Conservation (phyloP, 2,113 vertebrate species). For the Corythoichthys intestinalis region DNA sequence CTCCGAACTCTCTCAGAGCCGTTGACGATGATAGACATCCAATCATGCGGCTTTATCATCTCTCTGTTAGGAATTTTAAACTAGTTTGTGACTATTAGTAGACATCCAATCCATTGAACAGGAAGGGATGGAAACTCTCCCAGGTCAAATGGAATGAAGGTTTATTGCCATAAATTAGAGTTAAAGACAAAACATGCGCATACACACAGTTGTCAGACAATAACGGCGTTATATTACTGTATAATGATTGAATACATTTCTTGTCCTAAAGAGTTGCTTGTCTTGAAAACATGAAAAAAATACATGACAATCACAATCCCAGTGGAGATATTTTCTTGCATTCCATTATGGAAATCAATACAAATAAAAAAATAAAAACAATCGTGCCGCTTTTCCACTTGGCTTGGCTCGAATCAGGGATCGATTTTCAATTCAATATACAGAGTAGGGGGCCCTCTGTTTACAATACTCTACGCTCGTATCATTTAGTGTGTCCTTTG, state of each 20-base stretch:
- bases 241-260: not conserved
- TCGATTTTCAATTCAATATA: not conserved
- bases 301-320: not conserved
- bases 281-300: not conserved
- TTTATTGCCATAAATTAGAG: too few species aligned
- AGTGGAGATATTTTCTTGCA: not conserved
- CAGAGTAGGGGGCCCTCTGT: not conserved
- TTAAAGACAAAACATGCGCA: conserved; percentile 19
- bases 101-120: too few species aligned
- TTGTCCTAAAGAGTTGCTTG: not conserved
- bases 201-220: not conserved
- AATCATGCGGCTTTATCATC: too few species aligned
- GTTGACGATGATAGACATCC: too few species aligned
- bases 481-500: too few species aligned
- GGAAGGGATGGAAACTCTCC: too few species aligned
- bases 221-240: not conserved
- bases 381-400: not conserved
- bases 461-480: not conserved
- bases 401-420: not conserved
- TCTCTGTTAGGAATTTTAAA: too few species aligned
- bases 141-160: too few species aligned
- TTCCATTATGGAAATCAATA: not conserved
- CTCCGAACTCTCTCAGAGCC: too few species aligned
- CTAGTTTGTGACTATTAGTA: too few species aligned
- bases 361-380: not conserved